Conservation (phyloP, 2,113 vertebrate genomes). For the Salvelinus fontinalis region DNA sequence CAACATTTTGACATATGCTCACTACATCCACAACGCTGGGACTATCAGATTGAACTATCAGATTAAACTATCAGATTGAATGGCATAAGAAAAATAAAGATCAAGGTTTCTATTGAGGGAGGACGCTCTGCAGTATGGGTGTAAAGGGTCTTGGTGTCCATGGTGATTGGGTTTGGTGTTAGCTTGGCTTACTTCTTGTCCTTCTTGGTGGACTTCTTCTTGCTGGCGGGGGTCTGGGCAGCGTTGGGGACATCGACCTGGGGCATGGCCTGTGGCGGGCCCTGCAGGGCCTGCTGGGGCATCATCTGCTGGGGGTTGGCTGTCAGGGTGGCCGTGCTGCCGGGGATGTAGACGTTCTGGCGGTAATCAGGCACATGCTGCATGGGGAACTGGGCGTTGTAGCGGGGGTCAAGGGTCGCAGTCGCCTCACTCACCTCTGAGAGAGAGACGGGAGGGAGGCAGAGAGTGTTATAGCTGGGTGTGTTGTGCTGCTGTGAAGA, state of each 20-base stretch:
- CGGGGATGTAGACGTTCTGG: conserved; percentile 98
- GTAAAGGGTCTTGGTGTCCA: background rate
- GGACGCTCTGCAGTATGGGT: conserved; percentile 42
- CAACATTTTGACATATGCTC: background rate
- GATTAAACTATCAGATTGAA: background rate
- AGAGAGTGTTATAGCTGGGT: background rate
- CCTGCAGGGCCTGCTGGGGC: conserved; percentile 73
- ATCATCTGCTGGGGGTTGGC: conserved; percentile 77
- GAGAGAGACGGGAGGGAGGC: conserved; percentile 42
- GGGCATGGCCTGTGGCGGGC: conserved; percentile 66
- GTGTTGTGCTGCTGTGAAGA: background rate
- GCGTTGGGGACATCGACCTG: conserved; percentile 77
- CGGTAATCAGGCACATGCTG: conserved; percentile 97
- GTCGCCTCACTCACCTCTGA: conserved; percentile 90
- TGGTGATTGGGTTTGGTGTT: conserved; percentile 41
- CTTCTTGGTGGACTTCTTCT: conserved; percentile 98
- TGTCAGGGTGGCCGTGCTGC: conserved; percentile 91
- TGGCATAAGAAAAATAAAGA: background rate
- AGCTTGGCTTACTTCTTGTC: conserved; percentile 87
- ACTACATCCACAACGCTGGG: background rate
- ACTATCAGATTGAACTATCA: background rate
- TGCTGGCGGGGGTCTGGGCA: conserved; percentile 82
- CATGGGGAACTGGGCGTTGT: conserved; percentile 95
- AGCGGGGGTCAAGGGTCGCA: conserved; percentile 86
- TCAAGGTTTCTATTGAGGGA: background rate